A percentile compares a stretch with the other conserved stretches of the same genome.
Evolutionary conservation across 2,113 vertebrate species (phyloP).

Genomic region (Pygathrix nemaeus): DNA sequence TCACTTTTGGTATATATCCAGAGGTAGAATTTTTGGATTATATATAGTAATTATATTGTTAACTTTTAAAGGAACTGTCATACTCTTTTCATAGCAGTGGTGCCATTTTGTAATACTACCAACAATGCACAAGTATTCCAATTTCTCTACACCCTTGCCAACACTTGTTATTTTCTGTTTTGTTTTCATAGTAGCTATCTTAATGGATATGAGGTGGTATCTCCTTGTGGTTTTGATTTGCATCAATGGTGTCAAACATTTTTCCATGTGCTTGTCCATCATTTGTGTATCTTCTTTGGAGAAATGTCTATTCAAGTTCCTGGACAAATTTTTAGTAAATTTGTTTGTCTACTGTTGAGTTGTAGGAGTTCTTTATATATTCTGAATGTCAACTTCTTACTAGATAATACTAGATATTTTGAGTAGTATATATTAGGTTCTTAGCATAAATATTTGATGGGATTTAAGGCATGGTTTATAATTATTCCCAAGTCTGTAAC

Average conservation of each 20-base stretch:
- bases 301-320: neutral
- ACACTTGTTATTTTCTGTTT: neutral
- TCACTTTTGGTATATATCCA: neutral
- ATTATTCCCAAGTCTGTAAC: neutral
- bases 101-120: neutral
- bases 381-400: neutral
- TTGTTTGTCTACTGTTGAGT: neutral
- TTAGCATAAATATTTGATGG: neutral
- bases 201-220: neutral
- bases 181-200: neutral
- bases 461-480: neutral
- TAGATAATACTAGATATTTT: neutral
- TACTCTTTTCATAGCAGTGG: neutral
- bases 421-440: neutral
- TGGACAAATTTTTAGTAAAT: neutral
- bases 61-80: neutral
- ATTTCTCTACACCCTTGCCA: neutral
- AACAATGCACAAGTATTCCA: neutral
- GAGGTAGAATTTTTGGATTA: neutral
- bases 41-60: neutral
- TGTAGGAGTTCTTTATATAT: neutral
- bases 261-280: neutral
- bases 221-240: neutral
- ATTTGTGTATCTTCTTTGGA: neutral
- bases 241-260: neutral